These are phyloP conservation scores for Leptopilina myrica DNA, from an alignment of 2,888 invertebrate species.

Conservation along the genomic window DNA sequence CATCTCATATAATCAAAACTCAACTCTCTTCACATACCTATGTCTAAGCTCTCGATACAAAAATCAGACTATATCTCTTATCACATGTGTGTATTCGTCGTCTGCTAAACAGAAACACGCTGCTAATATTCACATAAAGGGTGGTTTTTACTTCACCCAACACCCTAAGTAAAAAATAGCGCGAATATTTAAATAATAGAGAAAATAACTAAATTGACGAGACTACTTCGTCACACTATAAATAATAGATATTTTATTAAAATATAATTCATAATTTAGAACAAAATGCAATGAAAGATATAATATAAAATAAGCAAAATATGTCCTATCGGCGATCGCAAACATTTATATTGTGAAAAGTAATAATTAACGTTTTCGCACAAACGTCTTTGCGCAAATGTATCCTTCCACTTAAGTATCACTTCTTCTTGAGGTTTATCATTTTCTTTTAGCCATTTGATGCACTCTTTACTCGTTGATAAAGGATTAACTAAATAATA, in stretches of 20 bases:
- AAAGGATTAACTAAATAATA: conserved; percentile 16
- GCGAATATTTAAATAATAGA: too few species aligned
- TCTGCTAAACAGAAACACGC: too few species aligned
- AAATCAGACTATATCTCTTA: too few species aligned
- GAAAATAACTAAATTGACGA: too few species aligned
- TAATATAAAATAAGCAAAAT: conserved; percentile 13
- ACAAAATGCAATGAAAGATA: background rate
- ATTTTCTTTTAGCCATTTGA: conserved; percentile 42
- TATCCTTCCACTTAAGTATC: background rate
- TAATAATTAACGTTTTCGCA: conserved; percentile 3
- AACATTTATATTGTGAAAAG: conserved; percentile 1
- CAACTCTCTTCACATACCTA: too few species aligned
- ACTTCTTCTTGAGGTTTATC: conserved; percentile 19
- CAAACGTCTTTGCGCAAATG: background rate
- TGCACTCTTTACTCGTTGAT: background rate
- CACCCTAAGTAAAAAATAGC: too few species aligned
- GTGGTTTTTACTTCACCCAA: too few species aligned
- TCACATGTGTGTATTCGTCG: too few species aligned
- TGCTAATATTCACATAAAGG: too few species aligned
- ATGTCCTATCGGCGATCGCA: conserved; percentile 17
- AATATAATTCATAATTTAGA: background rate
- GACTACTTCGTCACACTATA: too few species aligned
- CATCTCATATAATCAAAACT: too few species aligned
- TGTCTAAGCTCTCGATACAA: too few species aligned
- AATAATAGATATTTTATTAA: background rate